Conservation (phyloP, 2,888 invertebrate genomes). For the Tachystola acroxantha region DNA sequence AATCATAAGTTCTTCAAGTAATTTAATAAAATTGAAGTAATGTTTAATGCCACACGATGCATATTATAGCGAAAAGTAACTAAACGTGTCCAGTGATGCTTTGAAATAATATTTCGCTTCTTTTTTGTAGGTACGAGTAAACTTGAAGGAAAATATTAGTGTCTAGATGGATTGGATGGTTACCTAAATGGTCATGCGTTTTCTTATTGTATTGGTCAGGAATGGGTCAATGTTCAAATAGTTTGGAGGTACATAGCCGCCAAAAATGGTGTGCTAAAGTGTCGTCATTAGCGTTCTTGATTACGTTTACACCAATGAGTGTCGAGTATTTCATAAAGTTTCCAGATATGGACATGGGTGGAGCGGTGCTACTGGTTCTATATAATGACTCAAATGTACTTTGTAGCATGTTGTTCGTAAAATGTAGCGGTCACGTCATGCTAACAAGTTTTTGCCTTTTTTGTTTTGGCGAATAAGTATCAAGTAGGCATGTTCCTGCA, state of each 20-base stretch:
- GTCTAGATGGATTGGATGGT: too few relatives aligned
- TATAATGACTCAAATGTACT: background rate
- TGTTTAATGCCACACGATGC: too few relatives aligned
- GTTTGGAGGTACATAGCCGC: slow-evolving; percentile 7
- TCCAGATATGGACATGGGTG: slow-evolving; percentile 49
- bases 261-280: slow-evolving; percentile 49
- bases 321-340: slow-evolving; percentile 25
- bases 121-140: too few relatives aligned
- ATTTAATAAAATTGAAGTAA: too few relatives aligned
- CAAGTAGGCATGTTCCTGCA: slow-evolving; percentile 26
- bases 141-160: too few relatives aligned
- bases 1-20: too few relatives aligned
- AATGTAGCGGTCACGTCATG: slow-evolving; percentile 20
- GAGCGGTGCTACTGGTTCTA: slow-evolving; percentile 21
- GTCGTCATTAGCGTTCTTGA: slow-evolving; percentile 38
- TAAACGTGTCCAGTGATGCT: too few relatives aligned
- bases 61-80: too few relatives aligned
- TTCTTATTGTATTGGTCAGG: background rate
- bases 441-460: slow-evolving; percentile 42
- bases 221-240: background rate
- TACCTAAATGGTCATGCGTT: too few relatives aligned
- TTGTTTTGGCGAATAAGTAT: slow-evolving; percentile 37
- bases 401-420: slow-evolving; percentile 21
- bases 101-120: too few relatives aligned
- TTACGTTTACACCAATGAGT: slow-evolving; percentile 36